These are phyloP conservation scores for Heliconius melpomene DNA, from an alignment of 1,140 invertebrate species.

Conservation along the genomic window DNA sequence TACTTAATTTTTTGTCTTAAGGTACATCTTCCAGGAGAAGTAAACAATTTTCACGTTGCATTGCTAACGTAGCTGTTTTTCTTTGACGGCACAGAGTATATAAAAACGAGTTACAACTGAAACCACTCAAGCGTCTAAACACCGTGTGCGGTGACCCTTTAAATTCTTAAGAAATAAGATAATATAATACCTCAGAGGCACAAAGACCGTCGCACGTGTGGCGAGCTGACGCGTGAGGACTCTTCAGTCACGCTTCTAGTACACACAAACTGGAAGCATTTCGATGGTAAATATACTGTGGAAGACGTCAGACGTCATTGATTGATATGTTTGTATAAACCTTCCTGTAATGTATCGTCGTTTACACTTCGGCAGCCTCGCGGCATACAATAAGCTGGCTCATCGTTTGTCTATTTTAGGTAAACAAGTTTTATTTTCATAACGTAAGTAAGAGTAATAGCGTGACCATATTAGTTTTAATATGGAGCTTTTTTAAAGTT, in stretches of 20 bases:
- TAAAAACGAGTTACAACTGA: conserved; percentile 31
- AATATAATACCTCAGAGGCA: conserved; percentile 29
- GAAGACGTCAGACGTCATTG: conserved; percentile 43
- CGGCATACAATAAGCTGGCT: neutral
- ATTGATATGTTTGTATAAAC: conserved; percentile 51
- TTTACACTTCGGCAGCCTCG: conserved; percentile 19
- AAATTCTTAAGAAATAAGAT: conserved; percentile 27
- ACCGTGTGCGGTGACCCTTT: conserved; percentile 38
- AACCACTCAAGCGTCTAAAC: conserved; percentile 32
- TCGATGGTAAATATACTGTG: conserved; percentile 44
- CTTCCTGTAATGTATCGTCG: conserved; percentile 34
- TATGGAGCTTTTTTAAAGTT: no score
- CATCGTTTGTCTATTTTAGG: neutral
- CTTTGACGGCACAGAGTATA: conserved; percentile 19
- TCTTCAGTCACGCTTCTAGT: conserved; percentile 49
- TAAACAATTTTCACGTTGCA: neutral
- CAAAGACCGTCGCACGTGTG: conserved; percentile 51
- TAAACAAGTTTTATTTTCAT: neutral
- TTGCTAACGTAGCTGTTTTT: neutral
- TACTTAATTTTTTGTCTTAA: neutral
- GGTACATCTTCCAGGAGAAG: neutral
- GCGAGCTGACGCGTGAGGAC: conserved; percentile 48
- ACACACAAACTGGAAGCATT: conserved; percentile 48
- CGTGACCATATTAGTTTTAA: no score
- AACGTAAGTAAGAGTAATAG: neutral